Evolutionary conservation across 2,113 vertebrate genomes (phyloP), one percentile per base, ranked within the genome.

Genomic region (Ramphastos sulfuratus): DNA sequence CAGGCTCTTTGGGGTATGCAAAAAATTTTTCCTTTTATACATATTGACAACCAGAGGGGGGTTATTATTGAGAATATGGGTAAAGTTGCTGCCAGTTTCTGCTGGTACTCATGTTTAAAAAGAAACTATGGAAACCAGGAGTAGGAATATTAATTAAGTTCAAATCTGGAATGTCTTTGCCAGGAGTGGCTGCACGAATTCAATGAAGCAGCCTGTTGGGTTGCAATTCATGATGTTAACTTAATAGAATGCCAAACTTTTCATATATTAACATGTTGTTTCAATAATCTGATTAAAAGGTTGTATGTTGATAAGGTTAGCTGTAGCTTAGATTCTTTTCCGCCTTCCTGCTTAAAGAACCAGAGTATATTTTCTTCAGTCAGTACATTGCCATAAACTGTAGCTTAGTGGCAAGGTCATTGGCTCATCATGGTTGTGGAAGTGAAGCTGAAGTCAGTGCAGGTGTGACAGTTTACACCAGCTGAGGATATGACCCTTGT

Each of bases 91-190:
- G 97, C 98, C 98, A 97, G 97, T 95, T 97, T 98, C 94, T 97
- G 89, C 96, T 97, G 95, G 96, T 97, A 96, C 97, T 98, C 94
- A 4, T 97, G 97, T 98, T 98, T 98, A 98, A 98, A 98, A 98
- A 98, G 98, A 98, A 98, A 98, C 98, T 98, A 98, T 98, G 98
- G 98, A 98, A 98, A 98, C 98, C 96, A 97, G 85, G 85, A 97
- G 97, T 93, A 97, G 97, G 97, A 98, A 98, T 98, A 98, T 98
- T 98, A 98, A 98, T 98, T 98, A 98, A 98, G 97, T 97, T 98
- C 96, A 98, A 98, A 98, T 98, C 97, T 96, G 97, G 98, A 98
- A 98, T 98, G 97, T 96, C 97, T 97, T 94, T 97, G 97, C 97
- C 97, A 98, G 96, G 92, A 97, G 94, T 95, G 93, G 97, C 97